Evolutionary conservation across 1,140 invertebrate species (phyloP), one percentile per base, ranked within the genome.

Genomic region (Drosophila littoralis): DNA sequence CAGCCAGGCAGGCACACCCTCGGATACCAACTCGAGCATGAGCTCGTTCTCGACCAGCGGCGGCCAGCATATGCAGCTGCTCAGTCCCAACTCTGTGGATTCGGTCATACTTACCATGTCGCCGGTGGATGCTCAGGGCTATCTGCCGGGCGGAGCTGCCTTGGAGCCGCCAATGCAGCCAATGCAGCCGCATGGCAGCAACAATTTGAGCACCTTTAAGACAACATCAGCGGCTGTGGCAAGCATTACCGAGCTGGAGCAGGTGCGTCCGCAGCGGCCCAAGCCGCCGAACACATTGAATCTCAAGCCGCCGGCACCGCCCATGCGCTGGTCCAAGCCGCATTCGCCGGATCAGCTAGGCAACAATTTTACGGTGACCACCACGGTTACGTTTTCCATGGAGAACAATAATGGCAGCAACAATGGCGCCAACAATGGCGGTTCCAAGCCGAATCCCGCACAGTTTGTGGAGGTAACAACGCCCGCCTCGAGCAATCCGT

Each of bases 241-340:
- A 6, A 43, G 57, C 10, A 46, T 17, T 36, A 82, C 28, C 9
- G 69, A 76, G 10, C 4, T 67, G 46, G 84, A 81, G 35, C 85
- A 89, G 45, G 85, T 94, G 45, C 93, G 95, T 85, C 95, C 95
- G 42, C 95, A 95, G n/a, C 93, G 96, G 81, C 96, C 96, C 0
- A 96, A 96, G 64, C 96, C 96, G 73, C 96, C 96, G 6, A 97
- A 97, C 85, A 97, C 96, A 13, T 92, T 97, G 69, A 97, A 96
- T 93, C 93, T 97, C 48, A 92, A 91, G 77, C 91, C 94, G 40
- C 94, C 95, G 15, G 94, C 94, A 10, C 95, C 95, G 28, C 95
- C 95, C 0, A 93, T 94, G 32, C 92, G 95, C 65, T 95, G 95
- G 94, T 94, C 94, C 0, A 95, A 95, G 90, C 94, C 95, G 0